A percentile compares a stretch with the other conserved stretches of the same genome.
Conservation (phyloP, 2,888 invertebrate genomes). For the Diarsia rubi region DNA sequence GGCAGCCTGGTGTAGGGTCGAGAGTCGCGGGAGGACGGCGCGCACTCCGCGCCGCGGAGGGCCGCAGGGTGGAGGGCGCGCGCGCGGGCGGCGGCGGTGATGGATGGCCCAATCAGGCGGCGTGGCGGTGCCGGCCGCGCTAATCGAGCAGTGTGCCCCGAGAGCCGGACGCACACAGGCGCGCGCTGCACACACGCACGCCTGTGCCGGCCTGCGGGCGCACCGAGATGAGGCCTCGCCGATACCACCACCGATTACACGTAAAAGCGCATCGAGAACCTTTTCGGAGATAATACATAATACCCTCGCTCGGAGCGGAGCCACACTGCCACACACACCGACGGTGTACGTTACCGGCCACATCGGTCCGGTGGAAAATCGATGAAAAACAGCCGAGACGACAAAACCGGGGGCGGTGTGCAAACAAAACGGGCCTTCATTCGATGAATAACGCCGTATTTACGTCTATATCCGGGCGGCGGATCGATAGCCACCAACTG, state of each 20-base stretch:
- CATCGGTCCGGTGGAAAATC: slow-evolving; percentile 80
- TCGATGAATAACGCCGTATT: slow-evolving; percentile 85
- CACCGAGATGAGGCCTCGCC: slow-evolving; percentile 68
- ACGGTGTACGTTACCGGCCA: slow-evolving; percentile 58
- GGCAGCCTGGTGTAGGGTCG: slow-evolving; percentile 68
- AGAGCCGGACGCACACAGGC: slow-evolving; percentile 84
- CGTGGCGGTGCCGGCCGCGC: slow-evolving; percentile 88
- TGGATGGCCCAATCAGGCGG: slow-evolving; percentile 91
- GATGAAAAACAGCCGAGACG: slow-evolving; percentile 85
- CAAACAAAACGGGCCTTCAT: slow-evolving; percentile 75
- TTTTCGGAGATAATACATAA: slow-evolving; percentile 79
- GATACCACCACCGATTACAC: slow-evolving; percentile 76
- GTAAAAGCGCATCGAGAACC: slow-evolving; percentile 83
- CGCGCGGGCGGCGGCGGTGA: slow-evolving; percentile 83
- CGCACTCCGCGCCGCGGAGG: slow-evolving; percentile 76
- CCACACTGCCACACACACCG: slow-evolving; percentile 54
- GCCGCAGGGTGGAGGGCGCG: slow-evolving; percentile 83
- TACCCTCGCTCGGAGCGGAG: slow-evolving; percentile 65
- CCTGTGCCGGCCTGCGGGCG: slow-evolving; percentile 69
- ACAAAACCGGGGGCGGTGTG: slow-evolving; percentile 77
- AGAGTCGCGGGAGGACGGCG: slow-evolving; percentile 69
- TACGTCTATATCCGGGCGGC: slow-evolving; percentile 83
- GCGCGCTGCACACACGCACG: slow-evolving; percentile 75
- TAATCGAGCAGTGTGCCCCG: slow-evolving; percentile 88
- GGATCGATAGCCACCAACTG: slow-evolving; percentile 90